Base-by-base conservation (phyloP, 2,888 invertebrate species). In the Xylota segnis region DNA sequence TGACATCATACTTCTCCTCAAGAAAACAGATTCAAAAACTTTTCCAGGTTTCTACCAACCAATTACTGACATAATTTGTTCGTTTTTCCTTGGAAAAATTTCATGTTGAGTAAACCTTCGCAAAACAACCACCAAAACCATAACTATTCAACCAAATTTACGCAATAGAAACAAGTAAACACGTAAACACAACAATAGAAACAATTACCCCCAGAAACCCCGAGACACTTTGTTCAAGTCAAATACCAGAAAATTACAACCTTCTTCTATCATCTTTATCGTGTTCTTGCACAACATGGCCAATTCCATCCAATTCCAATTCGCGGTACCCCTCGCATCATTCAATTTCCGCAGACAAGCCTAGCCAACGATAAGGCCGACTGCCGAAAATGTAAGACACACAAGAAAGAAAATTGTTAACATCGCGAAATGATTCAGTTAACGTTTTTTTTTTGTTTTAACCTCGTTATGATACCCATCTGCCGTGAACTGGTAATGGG, bases 161-260 rank as follows among this genome's bases (percentile, higher is more conserved):
- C 66, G 66, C 66, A 66, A 66, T 37, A 37, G 12, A 34, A 18
- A 23, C 9, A 18, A 18, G n/a, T 34, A 7, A 14, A 23, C 9
- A 18, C 18, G n/a, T 23, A 7, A 14, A 34, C 45, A 47, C n/a
- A 68, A 40, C 52, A 68, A 54, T 29, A 37, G 50, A n/a, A 58
- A n/a, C 66, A 66, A 68, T 59, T 61, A 72, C 56, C 59, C 18
- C 10, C 43, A 29, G n/a, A 65, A 27, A 18, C 37, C 7, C 18
- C 27, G 47, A 66, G 65, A 65, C 43, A 75, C 43, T 68, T 75
- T 47, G 45, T 4, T 50, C 14, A 34, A 70, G 40, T 7, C 65
- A 83, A 83, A 23, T 66, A 72, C 77, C 83, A 83, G 77, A 83
- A 77, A 83, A 77, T 77, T 65, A 77, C 50, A 72, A 32, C 59